These are phyloP conservation scores for Steinernema feltiae DNA, from an alignment of 1,140 invertebrate species.

Conservation along the genomic window DNA sequence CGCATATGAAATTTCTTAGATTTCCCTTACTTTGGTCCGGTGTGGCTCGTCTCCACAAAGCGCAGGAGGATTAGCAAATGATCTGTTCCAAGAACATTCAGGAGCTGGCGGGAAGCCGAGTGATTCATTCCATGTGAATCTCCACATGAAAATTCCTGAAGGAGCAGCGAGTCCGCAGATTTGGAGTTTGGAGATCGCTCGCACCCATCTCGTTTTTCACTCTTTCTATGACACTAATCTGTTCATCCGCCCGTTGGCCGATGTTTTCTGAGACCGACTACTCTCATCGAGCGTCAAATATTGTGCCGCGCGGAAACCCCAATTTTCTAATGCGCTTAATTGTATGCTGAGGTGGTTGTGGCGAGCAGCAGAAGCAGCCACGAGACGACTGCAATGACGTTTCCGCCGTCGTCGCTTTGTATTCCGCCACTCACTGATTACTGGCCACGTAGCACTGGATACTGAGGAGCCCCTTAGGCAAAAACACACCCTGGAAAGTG, in stretches of 20 bases:
- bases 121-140: too few species aligned
- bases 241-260: background rate
- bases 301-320: background rate
- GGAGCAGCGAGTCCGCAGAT: background rate
- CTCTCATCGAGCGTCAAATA: background rate
- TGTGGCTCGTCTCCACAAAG: too few species aligned
- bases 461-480: background rate
- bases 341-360: background rate
- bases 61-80: too few species aligned
- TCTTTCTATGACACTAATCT: background rate
- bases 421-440: background rate
- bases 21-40: too few species aligned
- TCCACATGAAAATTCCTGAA: background rate
- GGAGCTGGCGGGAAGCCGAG: too few species aligned
- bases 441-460: background rate
- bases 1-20: too few species aligned
- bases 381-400: background rate
- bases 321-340: slow-evolving; percentile 5
- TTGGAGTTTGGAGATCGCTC: background rate
- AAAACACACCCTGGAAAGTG: background rate
- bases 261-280: background rate
- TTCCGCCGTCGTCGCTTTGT: background rate
- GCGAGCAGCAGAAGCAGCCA: background rate
- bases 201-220: background rate
- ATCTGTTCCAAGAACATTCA: too few species aligned